Evolutionary conservation across 2,888 invertebrate species (phyloP).

Genomic region (Trichogramma evanescens): DNA sequence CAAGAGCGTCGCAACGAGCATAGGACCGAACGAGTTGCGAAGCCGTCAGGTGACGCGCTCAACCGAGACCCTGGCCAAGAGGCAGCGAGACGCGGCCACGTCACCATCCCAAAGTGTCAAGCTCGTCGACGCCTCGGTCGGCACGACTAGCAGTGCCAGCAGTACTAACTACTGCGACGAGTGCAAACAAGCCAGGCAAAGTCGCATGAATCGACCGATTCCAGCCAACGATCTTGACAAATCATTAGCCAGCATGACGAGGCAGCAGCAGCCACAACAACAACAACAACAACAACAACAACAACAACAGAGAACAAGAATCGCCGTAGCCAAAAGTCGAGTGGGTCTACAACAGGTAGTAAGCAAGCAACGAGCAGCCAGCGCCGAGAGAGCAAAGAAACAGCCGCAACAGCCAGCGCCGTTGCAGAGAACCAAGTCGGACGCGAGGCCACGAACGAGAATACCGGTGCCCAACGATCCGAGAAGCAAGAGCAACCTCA

Average conservation of each 20-base stretch:
- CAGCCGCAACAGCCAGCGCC: not conserved
- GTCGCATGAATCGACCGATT: too few species aligned
- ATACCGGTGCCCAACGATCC: not conserved
- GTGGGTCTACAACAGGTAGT: not conserved
- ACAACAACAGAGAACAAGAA: not conserved
- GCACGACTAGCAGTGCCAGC: conserved; percentile 49
- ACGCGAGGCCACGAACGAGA: not conserved
- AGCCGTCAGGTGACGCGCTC: conserved; percentile 26
- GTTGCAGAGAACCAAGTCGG: conserved; percentile 16
- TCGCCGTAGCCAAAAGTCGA: not conserved
- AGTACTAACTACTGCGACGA: conserved; percentile 57
- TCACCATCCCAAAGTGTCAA: conserved; percentile 46
- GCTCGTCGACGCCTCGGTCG: conserved; percentile 48
- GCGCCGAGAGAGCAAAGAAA: too few species aligned
- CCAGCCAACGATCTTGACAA: too few species aligned
- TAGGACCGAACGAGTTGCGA: conserved; percentile 34
- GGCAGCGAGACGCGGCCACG: conserved; percentile 40
- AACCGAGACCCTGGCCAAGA: conserved; percentile 48
- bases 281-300: not conserved
- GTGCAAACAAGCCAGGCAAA: conserved; percentile 54
- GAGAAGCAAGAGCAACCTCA: conserved; percentile 4
- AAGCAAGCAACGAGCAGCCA: too few species aligned
- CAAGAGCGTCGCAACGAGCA: conserved; percentile 33
- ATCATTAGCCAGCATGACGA: too few species aligned
- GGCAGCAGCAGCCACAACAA: too few species aligned